Base-by-base conservation (phyloP, 2,888 invertebrate species). In the Cataglyphis albicans region DNA sequence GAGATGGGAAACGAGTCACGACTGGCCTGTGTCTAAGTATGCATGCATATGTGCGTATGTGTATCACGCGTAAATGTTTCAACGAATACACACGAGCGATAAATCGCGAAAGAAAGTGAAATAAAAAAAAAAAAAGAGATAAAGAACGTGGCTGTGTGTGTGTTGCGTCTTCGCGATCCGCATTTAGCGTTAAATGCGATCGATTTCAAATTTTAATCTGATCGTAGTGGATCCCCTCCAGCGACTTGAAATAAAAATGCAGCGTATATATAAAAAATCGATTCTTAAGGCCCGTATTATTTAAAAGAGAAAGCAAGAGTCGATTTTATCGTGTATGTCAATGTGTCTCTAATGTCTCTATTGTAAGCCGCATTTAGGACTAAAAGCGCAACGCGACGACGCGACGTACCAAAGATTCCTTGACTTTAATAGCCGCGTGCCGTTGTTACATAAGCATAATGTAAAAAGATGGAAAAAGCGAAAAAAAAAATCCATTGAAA, bases 401-500 rank as follows among this genome's bases (percentile, higher is more conserved):
- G 85, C 32, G 32, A 32, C 32, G 86, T 84, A 73, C 18, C 81
- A 88, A 84, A 52, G 25, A 10, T 86, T 83, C 67, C 74, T 84
- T 61, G 18, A 52, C 74, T 73, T 82, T 65, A 52, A 59, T 70
- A 90, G 86, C 88, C 87, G 88, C 89, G 90, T 89, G 89, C 91
- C 91, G 89, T 92, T 92, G 92, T 92, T 92, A 92, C 72, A 86
- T 52, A 21, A 85, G 82, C 78, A 38, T 83, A 70, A 38, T 78
- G 86, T 86, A 88, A 84, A 87, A 78, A 68, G 29, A 41, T 61
- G 25, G 41, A 55, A 84, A 83, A 72, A 84, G 76, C 48, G 32
- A 82, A 82, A 84, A 85, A 82, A 82, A 86, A 82, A 90, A 91
- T 87, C 88, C 91, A 92, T 91, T 91, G 90, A 93, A 93, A 93